phyloP scores from a whole-genome alignment of 2,888 invertebrate genomes.

The Noctua janthe region DNA sequence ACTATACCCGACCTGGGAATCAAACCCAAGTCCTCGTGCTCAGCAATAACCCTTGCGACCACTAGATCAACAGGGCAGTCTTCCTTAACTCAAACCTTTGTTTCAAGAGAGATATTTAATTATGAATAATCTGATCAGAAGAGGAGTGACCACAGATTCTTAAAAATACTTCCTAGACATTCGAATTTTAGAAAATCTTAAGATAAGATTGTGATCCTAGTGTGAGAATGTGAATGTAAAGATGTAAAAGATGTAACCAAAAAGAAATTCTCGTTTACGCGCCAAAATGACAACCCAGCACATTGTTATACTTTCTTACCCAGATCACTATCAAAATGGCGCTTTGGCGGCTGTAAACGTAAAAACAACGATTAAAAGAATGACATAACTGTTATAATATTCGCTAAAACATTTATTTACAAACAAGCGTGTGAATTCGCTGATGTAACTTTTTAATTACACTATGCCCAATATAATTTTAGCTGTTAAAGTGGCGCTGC shows the following conservation, averaged over 20 bases:
- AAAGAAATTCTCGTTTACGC: constrained; percentile 46
- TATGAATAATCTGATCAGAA: not conserved
- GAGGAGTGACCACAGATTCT: not conserved
- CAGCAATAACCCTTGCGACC: too few relatives aligned
- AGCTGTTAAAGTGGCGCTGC: constrained; percentile 31
- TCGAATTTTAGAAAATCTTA: constrained; percentile 22
- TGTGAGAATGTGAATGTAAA: constrained; percentile 45
- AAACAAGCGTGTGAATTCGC: constrained; percentile 60
- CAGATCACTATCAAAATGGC: constrained; percentile 51
- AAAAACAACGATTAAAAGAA: constrained; percentile 51
- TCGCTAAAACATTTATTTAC: constrained; percentile 56
- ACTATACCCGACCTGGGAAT: not conserved
- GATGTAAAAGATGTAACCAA: constrained; percentile 13
- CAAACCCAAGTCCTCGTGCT: not conserved
- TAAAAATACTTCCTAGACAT: not conserved
- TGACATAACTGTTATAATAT: constrained; percentile 53
- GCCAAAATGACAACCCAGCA: constrained; percentile 42
- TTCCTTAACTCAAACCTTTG: not conserved
- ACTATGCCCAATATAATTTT: not conserved
- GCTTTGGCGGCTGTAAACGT: constrained; percentile 19
- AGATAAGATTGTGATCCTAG: constrained; percentile 29
- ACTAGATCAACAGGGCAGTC: not conserved
- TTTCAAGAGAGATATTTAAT: not conserved
- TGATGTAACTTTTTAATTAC: constrained; percentile 58
- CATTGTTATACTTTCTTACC: constrained; percentile 52